Base-by-base conservation (phyloP, 1,140 invertebrate species). In the Solenopsis invicta region DNA sequence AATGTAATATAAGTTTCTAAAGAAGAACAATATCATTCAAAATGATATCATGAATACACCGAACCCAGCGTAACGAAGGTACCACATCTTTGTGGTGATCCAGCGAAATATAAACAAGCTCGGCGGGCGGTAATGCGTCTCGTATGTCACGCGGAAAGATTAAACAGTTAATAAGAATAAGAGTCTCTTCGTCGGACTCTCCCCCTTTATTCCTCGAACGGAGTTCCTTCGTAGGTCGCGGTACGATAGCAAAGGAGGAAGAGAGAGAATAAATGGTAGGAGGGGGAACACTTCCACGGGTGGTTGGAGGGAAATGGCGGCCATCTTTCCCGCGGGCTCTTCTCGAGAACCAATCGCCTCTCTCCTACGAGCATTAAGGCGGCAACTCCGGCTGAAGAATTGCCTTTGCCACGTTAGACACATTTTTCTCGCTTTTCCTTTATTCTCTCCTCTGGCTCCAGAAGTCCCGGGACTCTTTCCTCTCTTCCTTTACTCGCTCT, bases 121-220 rank as follows among this genome's bases (percentile, higher is more conserved):
- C 74, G 90, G 88, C 90, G 93, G 81, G 16, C 89, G 85, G 87
- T 94, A 95, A 95, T 95, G 94, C 87, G 90, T 64, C 88, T 92
- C 94, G 94, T 95, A 95, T 92, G 93, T 95, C 94, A 94, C 93
- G 92, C 87, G 92, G 93, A 95, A 95, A 95, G 95, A 95, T 95
- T 95, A 95, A 95, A 95, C 95, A 95, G 95, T 95, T 95, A 95
- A 95, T 95, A 95, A 95, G 95, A 95, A 95, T 95, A 95, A 95
- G 94, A 95, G 95, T 95, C 95, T 93, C 93, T 92, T 90, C 86
- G 93, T 64, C 76, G 89, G 87, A 88, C 88, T 88, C 86, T 76
- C 86, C 85, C 86, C 87, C 90, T 88, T 91, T 92, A 92, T 92
- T 92, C 91, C 89, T 87, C 92, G 91, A 92, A 89, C 88, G 64